Base-by-base conservation (phyloP, 2,888 invertebrate species). In the Halictus quadricinctus region DNA sequence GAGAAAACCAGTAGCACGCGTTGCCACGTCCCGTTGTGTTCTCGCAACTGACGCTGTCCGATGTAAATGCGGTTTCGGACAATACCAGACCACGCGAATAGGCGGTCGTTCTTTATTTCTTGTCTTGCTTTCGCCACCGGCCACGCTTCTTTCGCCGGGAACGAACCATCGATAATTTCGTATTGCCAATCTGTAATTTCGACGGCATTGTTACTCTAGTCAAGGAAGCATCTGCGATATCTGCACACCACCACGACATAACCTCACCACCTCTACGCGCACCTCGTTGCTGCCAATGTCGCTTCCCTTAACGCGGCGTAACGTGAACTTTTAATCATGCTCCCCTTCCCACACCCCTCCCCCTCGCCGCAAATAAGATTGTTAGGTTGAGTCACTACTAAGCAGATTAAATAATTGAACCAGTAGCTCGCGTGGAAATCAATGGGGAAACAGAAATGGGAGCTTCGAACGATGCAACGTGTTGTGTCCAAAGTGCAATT, bases 101-200 rank as follows among this genome's bases (percentile, higher is more conserved):
- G 85, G 77, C 83, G 80, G 84, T 88, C 83, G 85, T 75, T 79
- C 84, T 88, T 89, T 85, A 72, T 78, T 75, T 70, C 69, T 64
- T 80, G 76, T 86, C 75, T 83, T 77, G 82, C 79, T 81, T 74
- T 85, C 78, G 80, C 76, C 78, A 69, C 74, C 73, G 66, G 82
- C 64, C 18, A 78, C 79, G 84, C 86, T 88, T 66, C 83, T 81
- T 72, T 80, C 58, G 25, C 80, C 81, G 43, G n/a, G 70, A 43
- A 70, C 43, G 70, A 43, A 70, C 86, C 89, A 88, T 90, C 89
- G 90, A 86, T 92, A 93, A 93, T 93, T 92, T 91, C 84, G 90
- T 91, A 91, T 90, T 88, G 90, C 88, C 86, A 88, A 93, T 93
- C 92, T 92, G 91, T 92, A 93, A 93, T 93, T 93, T 88, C 73